Conservation (phyloP, 1,140 invertebrate species). For the Pogonomyrmex barbatus region DNA sequence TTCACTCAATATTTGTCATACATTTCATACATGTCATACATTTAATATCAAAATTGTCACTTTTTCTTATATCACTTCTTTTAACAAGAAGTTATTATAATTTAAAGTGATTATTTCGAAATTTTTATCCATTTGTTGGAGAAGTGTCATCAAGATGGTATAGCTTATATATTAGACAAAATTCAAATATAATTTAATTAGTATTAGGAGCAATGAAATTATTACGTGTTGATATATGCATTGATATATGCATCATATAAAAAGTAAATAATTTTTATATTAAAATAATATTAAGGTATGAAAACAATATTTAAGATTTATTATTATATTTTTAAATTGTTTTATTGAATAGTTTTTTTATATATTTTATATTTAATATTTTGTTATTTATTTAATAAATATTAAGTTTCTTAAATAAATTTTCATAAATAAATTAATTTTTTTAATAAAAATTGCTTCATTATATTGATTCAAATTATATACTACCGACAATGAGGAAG, state of each 20-base stretch:
- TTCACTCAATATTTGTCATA: no score
- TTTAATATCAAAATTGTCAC: no score
- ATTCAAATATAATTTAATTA: not conserved
- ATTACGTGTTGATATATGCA: not conserved
- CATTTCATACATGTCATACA: no score
- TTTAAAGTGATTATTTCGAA: no score
- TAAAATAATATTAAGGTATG: not conserved
- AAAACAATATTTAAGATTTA: not conserved
- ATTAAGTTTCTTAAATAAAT: not conserved
- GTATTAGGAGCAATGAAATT: not conserved
- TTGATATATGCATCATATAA: not conserved
- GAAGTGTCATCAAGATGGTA: no score
- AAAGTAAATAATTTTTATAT: not conserved
- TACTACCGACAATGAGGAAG: not conserved
- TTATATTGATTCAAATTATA: not conserved
- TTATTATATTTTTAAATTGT: not conserved
- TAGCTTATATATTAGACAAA: no score
- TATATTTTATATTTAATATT: not conserved
- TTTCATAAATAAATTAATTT: not conserved
- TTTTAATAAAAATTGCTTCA: not conserved
- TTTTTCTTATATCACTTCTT: no score
- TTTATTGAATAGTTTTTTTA: slow-evolving; percentile 7
- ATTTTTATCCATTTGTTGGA: no score
- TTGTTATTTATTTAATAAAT: not conserved
- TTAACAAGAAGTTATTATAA: no score